phyloP scores from a whole-genome alignment of 2,113 vertebrate genomes.

The Dolichallabes microphthalmus region DNA sequence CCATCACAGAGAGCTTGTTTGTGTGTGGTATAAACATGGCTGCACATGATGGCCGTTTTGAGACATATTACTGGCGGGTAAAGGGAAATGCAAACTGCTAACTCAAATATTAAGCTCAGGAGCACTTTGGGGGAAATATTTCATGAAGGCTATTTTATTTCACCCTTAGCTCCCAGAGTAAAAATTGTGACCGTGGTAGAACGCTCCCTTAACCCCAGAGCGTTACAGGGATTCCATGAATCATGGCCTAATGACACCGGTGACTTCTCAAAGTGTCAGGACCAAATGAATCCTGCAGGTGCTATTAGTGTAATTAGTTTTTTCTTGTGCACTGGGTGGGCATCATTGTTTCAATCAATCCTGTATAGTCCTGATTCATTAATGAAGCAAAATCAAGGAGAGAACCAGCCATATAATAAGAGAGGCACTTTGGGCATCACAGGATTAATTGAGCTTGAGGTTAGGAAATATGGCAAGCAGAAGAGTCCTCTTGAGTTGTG shows the following conservation, averaged over 20 bases:
- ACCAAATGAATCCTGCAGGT: conserved; percentile 64
- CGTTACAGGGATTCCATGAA: conserved; percentile 49
- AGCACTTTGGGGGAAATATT: not conserved
- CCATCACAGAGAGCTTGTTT: not conserved
- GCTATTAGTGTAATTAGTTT: conserved; percentile 68
- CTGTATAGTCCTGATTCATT: conserved; percentile 11
- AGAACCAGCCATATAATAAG: conserved; percentile 10
- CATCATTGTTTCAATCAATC: conserved; percentile 24
- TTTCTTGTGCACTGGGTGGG: conserved; percentile 37
- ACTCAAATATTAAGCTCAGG: not conserved
- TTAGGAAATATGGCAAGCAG: not conserved
- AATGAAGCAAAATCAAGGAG: conserved; percentile 37
- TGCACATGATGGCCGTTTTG: not conserved
- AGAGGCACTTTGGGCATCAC: conserved; percentile 15
- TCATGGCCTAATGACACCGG: conserved; percentile 59
- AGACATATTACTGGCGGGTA: not conserved
- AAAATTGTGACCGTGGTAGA: conserved; percentile 13
- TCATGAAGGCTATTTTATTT: not conserved
- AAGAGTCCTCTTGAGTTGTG: conserved; percentile 3
- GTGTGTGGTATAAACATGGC: not conserved
- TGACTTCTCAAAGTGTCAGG: conserved; percentile 59
- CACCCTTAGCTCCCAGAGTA: conserved; percentile 4
- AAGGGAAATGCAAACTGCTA: not conserved
- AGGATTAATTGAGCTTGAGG: conserved; percentile 5
- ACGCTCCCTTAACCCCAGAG: conserved; percentile 29